These are phyloP conservation scores for Volucella bombylans DNA, from an alignment of 2,888 invertebrate genomes.

Conservation along the genomic window DNA sequence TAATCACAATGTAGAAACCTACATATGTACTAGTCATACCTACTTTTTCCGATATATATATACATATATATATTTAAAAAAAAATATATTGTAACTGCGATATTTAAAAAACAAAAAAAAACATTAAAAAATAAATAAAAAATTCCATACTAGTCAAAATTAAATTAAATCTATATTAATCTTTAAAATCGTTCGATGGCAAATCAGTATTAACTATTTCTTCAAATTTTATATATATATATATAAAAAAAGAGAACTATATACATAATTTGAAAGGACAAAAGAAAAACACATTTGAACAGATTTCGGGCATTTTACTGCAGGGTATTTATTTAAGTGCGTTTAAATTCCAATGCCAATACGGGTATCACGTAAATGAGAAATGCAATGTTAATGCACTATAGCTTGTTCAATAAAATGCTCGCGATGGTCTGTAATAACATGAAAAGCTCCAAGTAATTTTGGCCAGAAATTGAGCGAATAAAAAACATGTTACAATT, in stretches of 20 bases:
- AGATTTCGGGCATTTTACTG: conserved; percentile 12
- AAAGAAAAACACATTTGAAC: neutral
- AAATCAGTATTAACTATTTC: conserved; percentile 64
- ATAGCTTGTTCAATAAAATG: no score
- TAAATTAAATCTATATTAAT: conserved; percentile 62
- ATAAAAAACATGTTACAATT: no score
- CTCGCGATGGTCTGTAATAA: no score
- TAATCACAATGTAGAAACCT: conserved; percentile 38
- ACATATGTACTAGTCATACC: conserved; percentile 53
- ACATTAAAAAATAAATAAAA: neutral
- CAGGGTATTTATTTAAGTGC: neutral
- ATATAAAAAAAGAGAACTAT: neutral
- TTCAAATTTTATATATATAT: conserved; percentile 25
- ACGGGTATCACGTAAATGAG: no score
- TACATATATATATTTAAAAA: conserved; percentile 16
- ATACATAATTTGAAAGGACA: neutral
- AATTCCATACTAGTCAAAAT: conserved; percentile 66
- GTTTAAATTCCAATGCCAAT: no score
- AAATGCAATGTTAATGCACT: no score
- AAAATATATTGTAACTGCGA: conserved; percentile 52
- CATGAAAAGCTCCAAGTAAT: no score
- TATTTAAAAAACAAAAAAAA: neutral
- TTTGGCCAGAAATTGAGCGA: no score
- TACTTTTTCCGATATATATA: conserved; percentile 43
- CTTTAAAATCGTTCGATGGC: conserved; percentile 53